These are phyloP conservation scores for Temnothorax longispinosus DNA, from an alignment of 1,140 invertebrate species.

Conservation along the genomic window DNA sequence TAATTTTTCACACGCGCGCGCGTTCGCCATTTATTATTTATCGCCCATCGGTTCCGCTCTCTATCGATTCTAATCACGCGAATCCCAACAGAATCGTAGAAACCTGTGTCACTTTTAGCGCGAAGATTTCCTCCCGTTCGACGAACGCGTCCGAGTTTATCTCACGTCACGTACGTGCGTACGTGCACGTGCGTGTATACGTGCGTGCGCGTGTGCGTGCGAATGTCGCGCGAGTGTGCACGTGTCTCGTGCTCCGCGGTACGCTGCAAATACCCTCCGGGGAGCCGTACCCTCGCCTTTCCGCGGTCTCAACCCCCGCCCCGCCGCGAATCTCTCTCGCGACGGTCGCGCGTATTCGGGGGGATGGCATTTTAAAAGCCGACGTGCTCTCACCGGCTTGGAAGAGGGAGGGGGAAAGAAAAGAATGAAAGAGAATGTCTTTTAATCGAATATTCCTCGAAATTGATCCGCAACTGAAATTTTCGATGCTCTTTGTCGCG, in stretches of 20 bases:
- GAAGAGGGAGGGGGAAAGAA: not conserved
- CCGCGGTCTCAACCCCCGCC: conserved; percentile 9
- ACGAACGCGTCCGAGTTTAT: conserved; percentile 19
- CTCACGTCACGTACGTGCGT: not conserved
- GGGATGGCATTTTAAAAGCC: conserved; percentile 38
- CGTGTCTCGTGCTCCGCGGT: conserved; percentile 13
- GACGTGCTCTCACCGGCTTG: not conserved
- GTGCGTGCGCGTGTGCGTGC: not conserved
- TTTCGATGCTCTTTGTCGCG: not conserved
- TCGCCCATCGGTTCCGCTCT: not conserved
- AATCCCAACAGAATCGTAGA: not conserved
- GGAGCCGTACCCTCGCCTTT: conserved; percentile 48
- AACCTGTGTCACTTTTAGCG: not conserved
- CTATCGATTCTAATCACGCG: not conserved
- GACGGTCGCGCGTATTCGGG: too few species aligned
- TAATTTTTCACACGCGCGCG: conserved; percentile 35
- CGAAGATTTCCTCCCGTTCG: conserved; percentile 7
- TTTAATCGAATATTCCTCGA: not conserved
- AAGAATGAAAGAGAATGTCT: not conserved
- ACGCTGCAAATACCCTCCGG: conserved; percentile 59
- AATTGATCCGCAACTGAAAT: conserved; percentile 1
- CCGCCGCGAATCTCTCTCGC: conserved; percentile 30
- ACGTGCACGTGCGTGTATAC: too few species aligned
- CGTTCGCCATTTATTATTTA: conserved; percentile 21
- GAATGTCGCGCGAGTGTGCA: not conserved